Conservation (phyloP, 2,113 vertebrate species). For the Tragelaphus imberbis region DNA sequence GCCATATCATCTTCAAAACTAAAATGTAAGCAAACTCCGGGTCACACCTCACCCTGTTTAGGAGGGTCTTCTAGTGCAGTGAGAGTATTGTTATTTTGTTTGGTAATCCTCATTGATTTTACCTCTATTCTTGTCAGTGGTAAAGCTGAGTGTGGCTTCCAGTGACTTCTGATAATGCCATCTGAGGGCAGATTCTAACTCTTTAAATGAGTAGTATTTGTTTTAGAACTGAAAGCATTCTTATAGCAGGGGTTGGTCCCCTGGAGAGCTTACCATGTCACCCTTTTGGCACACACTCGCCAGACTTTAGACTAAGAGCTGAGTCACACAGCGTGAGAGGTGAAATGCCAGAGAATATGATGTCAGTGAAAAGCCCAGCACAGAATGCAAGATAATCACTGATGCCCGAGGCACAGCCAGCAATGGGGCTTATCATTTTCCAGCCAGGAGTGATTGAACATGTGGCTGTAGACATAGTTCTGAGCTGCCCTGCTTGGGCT, state of each 20-base stretch:
- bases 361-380: not conserved
- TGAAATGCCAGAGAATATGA: not conserved
- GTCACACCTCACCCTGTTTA: not conserved
- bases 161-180: not conserved
- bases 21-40: not conserved
- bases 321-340: not conserved
- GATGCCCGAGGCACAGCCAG: not conserved
- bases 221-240: not conserved
- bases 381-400: not conserved
- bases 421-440: not conserved
- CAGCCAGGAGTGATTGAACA: not conserved
- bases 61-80: not conserved
- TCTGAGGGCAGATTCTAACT: not conserved
- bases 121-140: not conserved
- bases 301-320: not conserved
- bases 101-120: not conserved
- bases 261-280: not conserved
- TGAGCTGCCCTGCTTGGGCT: not conserved
- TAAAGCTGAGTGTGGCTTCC: not conserved
- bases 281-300: not conserved
- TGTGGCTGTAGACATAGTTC: not conserved
- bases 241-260: not conserved
- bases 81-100: not conserved
- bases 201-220: not conserved
- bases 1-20: not conserved